Conservation (phyloP, 2,888 invertebrate genomes). For the Linhomoeus sp. region DNA sequence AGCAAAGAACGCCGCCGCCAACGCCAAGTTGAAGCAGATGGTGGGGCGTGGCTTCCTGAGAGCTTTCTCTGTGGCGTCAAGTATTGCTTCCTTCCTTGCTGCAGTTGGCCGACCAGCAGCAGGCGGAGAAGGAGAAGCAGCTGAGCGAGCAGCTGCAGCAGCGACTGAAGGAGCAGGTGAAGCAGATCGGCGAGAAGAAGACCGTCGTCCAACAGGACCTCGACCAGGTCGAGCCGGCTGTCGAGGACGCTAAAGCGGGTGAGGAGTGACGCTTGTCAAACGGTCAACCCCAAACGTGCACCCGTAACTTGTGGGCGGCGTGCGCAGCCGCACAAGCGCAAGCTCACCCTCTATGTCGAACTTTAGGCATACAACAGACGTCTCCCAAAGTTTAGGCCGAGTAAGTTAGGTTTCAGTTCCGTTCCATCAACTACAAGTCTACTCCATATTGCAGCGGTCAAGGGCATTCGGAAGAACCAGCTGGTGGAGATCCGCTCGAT, state of each 20-base stretch:
- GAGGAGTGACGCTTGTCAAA: too few relatives aligned
- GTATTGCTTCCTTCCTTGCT: too few relatives aligned
- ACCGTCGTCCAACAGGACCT: constrained; percentile 85
- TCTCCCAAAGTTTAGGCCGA: too few relatives aligned
- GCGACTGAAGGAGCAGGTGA: constrained; percentile 48
- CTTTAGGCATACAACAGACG: too few relatives aligned
- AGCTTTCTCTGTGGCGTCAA: too few relatives aligned
- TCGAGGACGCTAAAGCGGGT: constrained; percentile 93
- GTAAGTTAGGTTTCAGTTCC: too few relatives aligned
- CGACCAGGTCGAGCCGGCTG: constrained; percentile 84
- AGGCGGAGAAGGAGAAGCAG: constrained; percentile 95
- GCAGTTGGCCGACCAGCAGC: constrained; percentile 37
- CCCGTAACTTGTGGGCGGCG: too few relatives aligned
- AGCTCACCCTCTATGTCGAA: too few relatives aligned
- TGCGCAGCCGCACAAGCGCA: too few relatives aligned
- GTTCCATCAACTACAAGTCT: too few relatives aligned
- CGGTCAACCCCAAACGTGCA: too few relatives aligned
- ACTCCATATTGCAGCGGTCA: constrained; percentile 80
- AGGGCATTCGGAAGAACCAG: constrained; percentile 94
- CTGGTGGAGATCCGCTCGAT: constrained; percentile 91
- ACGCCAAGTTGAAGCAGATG: constrained; percentile 97
- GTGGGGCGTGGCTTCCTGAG: too few relatives aligned
- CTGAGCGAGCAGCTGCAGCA: constrained; percentile 91
- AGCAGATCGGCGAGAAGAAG: constrained; percentile 77
- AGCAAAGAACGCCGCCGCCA: constrained; percentile 95